A percentile compares a stretch with the other conserved stretches of the same genome.
Conservation (phyloP, 1,140 invertebrate species). For the Choristoneura fumiferana region DNA sequence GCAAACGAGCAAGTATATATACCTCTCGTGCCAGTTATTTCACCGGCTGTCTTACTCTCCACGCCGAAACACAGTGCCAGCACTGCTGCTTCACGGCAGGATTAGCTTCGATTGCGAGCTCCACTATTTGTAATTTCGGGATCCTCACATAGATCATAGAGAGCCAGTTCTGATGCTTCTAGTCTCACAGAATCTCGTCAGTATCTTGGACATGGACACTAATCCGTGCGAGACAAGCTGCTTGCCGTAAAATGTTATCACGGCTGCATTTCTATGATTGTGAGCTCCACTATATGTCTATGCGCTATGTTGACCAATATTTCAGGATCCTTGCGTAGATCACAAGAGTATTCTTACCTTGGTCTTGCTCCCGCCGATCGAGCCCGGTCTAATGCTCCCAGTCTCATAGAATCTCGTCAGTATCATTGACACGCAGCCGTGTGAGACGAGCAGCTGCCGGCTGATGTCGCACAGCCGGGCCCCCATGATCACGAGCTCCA, state of each 20-base stretch:
- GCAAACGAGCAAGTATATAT: too few relatives aligned
- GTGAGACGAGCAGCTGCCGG: slow-evolving; percentile 94
- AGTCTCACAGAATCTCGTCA: slow-evolving; percentile 97
- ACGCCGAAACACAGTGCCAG: too few relatives aligned
- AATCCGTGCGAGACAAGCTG: slow-evolving; percentile 96
- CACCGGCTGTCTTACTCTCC: too few relatives aligned
- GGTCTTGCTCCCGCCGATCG: slow-evolving; percentile 94
- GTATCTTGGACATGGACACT: slow-evolving; percentile 94
- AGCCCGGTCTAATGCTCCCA: slow-evolving; percentile 93
- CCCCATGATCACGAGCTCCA: slow-evolving; percentile 93
- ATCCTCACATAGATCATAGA: too few relatives aligned
- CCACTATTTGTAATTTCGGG: slow-evolving; percentile 97
- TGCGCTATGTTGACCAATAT: too few relatives aligned
- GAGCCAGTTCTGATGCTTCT: slow-evolving; percentile 94
- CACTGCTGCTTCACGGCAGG: too few relatives aligned
- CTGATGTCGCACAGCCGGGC: slow-evolving; percentile 98
- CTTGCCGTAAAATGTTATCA: slow-evolving; percentile 97
- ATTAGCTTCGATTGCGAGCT: slow-evolving; percentile 93
- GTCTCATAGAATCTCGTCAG: slow-evolving; percentile 97
- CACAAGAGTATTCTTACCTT: slow-evolving; percentile 82
- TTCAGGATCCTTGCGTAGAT: too few relatives aligned
- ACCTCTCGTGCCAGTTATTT: too few relatives aligned
- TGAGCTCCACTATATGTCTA: slow-evolving; percentile 96
- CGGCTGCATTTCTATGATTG: slow-evolving; percentile 94
- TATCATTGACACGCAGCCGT: slow-evolving; percentile 95